Evolutionary conservation across 2,888 invertebrate species (phyloP).

Genomic region (Melanophora roralis): DNA sequence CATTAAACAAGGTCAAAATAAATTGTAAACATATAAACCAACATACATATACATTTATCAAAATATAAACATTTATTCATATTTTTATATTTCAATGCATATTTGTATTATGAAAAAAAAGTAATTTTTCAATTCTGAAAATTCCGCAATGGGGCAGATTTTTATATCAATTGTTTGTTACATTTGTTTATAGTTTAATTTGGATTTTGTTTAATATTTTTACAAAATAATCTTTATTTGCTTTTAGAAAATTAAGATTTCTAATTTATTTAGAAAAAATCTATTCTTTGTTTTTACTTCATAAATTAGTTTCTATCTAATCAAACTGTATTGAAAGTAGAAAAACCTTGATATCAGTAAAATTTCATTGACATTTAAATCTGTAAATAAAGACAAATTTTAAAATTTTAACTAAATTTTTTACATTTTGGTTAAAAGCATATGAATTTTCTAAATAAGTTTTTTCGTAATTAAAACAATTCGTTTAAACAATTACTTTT

Average conservation of each 20-base stretch:
- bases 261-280: neutral
- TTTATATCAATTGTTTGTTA: neutral
- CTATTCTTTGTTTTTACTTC: neutral
- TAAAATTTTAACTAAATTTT: neutral
- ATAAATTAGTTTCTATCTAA: neutral
- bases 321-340: slow-evolving; percentile 15
- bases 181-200: neutral
- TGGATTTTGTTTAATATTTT: neutral
- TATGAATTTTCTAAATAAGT: neutral
- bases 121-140: too few relatives aligned
- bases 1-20: too few relatives aligned
- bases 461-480: neutral
- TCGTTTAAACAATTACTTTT: neutral
- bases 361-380: slow-evolving; percentile 32
- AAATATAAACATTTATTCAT: too few relatives aligned
- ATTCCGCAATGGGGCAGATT: neutral
- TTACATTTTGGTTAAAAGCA: neutral
- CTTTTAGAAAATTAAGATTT: neutral
- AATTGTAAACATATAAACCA: too few relatives aligned
- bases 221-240: neutral
- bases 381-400: neutral
- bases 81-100: too few relatives aligned
- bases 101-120: too few relatives aligned
- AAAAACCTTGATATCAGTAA: slow-evolving; percentile 11
- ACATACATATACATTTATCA: too few relatives aligned